A percentile compares a stretch with the other conserved stretches of the same genome.
Conservation (phyloP, 2,888 invertebrate genomes). For the Neria commutata region DNA sequence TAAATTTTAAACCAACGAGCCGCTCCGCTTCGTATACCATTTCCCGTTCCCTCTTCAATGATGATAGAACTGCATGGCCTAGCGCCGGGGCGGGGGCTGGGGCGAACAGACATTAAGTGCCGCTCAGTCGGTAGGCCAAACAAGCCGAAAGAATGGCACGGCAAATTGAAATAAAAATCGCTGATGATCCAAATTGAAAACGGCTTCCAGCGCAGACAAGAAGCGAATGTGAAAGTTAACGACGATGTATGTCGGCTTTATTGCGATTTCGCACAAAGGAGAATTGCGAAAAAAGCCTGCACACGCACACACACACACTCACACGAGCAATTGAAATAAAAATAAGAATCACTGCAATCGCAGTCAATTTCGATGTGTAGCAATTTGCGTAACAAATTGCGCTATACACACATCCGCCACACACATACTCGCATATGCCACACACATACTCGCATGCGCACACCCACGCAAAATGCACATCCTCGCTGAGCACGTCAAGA, state of each 20-base stretch:
- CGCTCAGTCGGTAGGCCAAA: no score
- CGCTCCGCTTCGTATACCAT: not conserved
- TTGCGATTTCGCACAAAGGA: not conserved
- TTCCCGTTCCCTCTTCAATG: no score
- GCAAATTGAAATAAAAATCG: not conserved
- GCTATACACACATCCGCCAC: not conserved
- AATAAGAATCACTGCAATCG: not conserved
- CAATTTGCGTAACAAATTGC: conserved; percentile 1
- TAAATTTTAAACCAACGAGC: not conserved
- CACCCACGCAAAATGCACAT: no score
- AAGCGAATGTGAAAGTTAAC: not conserved
- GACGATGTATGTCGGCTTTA: not conserved
- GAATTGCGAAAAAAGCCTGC: no score
- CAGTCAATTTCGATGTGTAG: not conserved
- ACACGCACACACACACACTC: no score
- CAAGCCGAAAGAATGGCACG: not conserved
- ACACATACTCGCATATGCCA: no score
- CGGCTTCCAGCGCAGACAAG: not conserved
- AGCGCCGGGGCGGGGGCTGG: not conserved
- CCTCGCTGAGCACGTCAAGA: no score
- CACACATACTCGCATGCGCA: no score
- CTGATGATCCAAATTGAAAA: conserved; percentile 2
- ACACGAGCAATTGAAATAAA: no score
- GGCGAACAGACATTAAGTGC: no score
- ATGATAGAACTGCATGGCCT: not conserved